A percentile compares a stretch with the other conserved stretches of the same genome.
These are phyloP conservation scores for Mythimna vitellina DNA, from an alignment of 2,888 invertebrate species.

Conservation along the genomic window DNA sequence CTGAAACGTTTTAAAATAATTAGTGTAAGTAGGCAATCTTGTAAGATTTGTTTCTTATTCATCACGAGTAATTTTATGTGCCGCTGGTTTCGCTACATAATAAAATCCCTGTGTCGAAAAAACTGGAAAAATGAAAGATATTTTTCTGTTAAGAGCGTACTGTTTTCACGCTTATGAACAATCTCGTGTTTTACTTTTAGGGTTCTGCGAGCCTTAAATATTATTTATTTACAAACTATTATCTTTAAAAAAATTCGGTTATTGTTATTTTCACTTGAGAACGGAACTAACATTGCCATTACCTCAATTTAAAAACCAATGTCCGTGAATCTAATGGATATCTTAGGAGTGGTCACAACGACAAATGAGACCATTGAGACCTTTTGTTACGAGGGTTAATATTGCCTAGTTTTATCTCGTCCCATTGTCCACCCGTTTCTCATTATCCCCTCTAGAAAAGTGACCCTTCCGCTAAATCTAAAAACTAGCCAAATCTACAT, in stretches of 20 bases:
- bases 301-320: background rate
- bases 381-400: conserved; percentile 3
- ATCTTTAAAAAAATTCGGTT: background rate
- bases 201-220: conserved; percentile 19
- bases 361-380: background rate
- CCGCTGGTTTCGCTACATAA: conserved; percentile 45
- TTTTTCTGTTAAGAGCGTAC: conserved; percentile 47
- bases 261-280: background rate
- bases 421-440: background rate
- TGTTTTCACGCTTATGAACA: conserved; percentile 59
- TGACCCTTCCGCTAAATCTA: background rate
- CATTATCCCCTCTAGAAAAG: conserved; percentile 14
- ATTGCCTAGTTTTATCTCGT: conserved; percentile 1
- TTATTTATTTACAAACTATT: conserved; percentile 4
- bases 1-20: conserved; percentile 15
- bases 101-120: conserved; percentile 43
- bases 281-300: background rate
- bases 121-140: conserved; percentile 37
- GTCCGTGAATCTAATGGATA: background rate
- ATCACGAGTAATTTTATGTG: conserved; percentile 50
- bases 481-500: conserved; percentile 6
- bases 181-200: conserved; percentile 47
- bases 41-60: conserved; percentile 36
- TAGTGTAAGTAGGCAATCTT: conserved; percentile 9
- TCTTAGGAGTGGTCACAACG: background rate